Conservation (phyloP, 2,888 invertebrate genomes). For the Papilio demoleus region DNA sequence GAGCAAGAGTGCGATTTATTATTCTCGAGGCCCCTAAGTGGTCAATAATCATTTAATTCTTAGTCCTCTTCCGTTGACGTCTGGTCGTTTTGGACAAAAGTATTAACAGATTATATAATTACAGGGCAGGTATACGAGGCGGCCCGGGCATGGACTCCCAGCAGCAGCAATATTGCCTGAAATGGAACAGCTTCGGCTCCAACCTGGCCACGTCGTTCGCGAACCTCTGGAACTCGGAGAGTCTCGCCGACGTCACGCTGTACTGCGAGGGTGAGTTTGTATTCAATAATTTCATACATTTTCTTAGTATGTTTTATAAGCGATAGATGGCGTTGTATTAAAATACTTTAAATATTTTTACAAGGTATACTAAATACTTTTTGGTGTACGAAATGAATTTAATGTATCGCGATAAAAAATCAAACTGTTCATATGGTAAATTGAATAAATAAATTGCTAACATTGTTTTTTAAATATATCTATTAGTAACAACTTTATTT, state of each 20-base stretch:
- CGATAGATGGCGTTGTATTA: conserved; percentile 1
- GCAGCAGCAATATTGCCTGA: conserved; percentile 97
- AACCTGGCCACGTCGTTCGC: conserved; percentile 96
- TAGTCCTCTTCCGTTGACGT: neutral
- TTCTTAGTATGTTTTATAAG: no score
- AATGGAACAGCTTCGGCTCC: conserved; percentile 98
- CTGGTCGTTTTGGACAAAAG: neutral
- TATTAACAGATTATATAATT: conserved; percentile 52
- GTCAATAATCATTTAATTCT: no score
- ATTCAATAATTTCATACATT: neutral
- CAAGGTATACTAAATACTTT: neutral
- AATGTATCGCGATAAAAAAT: neutral
- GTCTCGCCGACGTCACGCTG: conserved; percentile 95
- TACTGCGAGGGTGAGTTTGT: conserved; percentile 93
- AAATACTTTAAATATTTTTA: neutral
- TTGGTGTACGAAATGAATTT: neutral
- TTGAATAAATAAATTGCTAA: no score
- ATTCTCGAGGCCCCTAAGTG: no score
- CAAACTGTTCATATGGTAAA: no score
- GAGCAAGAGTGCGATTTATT: no score
- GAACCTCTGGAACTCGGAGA: conserved; percentile 96
- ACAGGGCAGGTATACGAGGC: conserved; percentile 87
- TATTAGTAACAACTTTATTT: no score
- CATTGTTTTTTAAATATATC: no score
- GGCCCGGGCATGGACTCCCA: conserved; percentile 95